phyloP scores from a whole-genome alignment of 2,888 invertebrate species.

The Blastobasis lacticolella region DNA sequence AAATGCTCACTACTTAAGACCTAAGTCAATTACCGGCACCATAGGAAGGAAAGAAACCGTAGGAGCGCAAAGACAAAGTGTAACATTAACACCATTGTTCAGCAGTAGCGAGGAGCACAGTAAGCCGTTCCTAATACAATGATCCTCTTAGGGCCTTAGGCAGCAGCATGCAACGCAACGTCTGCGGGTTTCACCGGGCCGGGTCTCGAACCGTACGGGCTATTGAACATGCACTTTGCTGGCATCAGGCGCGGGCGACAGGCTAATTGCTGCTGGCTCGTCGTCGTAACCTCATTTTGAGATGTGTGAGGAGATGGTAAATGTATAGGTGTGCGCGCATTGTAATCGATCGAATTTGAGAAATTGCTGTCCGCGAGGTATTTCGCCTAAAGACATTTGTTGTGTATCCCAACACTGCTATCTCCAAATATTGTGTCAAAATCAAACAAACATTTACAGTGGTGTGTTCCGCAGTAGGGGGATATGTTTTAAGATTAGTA shows the following conservation, averaged over 20 bases:
- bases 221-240: constrained; percentile 3
- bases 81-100: background rate
- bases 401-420: too few species aligned
- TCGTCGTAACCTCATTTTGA: too few species aligned
- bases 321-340: background rate
- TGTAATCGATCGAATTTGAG: background rate
- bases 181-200: constrained; percentile 1
- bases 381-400: too few species aligned
- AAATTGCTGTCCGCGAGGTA: too few species aligned
- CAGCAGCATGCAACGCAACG: background rate
- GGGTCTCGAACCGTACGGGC: constrained; percentile 1
- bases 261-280: background rate
- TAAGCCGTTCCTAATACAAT: constrained; percentile 5
- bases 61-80: background rate
- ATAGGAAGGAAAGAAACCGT: background rate
- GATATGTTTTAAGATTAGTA: too few species aligned
- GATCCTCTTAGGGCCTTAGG: constrained; percentile 1
- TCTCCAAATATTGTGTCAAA: too few species aligned
- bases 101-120: background rate
- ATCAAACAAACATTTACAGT: too few species aligned
- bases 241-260: background rate
- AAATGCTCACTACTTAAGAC: too few species aligned
- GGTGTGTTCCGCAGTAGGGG: too few species aligned
- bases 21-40: too few species aligned
- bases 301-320: too few species aligned